These are phyloP conservation scores for Caracal caracal DNA, from an alignment of 2,113 vertebrate genomes.

Conservation along the genomic window DNA sequence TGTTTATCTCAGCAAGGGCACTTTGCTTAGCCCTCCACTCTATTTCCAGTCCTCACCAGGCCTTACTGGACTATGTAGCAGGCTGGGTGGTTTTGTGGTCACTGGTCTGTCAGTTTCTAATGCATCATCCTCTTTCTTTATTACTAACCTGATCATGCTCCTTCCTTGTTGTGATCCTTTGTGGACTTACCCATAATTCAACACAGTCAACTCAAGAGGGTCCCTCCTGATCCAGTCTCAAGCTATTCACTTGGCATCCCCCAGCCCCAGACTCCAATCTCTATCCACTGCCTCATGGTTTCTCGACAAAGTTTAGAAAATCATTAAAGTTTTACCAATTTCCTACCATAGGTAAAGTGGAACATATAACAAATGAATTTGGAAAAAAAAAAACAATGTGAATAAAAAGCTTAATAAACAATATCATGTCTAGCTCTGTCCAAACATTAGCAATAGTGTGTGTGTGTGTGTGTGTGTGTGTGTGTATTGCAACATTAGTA, in stretches of 20 bases:
- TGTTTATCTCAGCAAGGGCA: not conserved
- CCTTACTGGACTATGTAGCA: not conserved
- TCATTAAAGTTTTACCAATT: not conserved
- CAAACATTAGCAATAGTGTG: not conserved
- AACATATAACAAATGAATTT: not conserved
- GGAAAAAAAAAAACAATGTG: not conserved
- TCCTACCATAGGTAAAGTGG: not conserved
- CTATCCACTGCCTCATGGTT: not conserved
- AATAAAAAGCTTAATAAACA: slow-evolving; percentile 22
- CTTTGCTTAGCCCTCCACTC: not conserved
- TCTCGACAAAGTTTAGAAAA: slow-evolving; percentile 30
- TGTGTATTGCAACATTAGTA: not conserved
- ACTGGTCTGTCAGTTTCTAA: not conserved
- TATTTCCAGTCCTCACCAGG: not conserved
- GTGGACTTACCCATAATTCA: not conserved
- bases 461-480: not conserved
- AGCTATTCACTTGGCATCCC: not conserved
- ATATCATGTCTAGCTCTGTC: not conserved
- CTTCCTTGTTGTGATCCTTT: not conserved
- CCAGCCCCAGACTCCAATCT: not conserved
- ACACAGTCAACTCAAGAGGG: not conserved
- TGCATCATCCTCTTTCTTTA: not conserved
- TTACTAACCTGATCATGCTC: not conserved
- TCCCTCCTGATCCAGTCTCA: not conserved
- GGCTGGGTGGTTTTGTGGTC: not conserved